These are phyloP conservation scores for Scalopus aquaticus DNA, from an alignment of 2,113 vertebrate genomes.

Conservation along the genomic window DNA sequence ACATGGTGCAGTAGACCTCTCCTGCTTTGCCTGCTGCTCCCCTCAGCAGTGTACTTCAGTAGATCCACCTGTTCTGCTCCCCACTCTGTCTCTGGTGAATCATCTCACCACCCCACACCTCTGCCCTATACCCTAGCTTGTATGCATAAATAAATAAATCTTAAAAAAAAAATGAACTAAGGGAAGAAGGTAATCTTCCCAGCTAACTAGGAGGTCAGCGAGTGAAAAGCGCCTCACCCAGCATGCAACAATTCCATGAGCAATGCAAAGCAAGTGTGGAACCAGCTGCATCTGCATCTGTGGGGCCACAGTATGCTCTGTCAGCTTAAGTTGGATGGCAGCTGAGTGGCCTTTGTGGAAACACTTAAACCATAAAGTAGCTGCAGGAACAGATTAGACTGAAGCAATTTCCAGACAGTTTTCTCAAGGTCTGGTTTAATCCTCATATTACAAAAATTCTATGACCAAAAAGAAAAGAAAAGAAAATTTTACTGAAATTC, in stretches of 20 bases:
- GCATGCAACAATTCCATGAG: background rate
- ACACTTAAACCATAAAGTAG: background rate
- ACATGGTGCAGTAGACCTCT: no score
- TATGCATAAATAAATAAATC: no score
- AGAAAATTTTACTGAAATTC: background rate
- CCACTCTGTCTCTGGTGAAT: no score
- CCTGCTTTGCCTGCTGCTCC: no score
- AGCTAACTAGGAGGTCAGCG: background rate
- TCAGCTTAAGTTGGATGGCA: background rate
- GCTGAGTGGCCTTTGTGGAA: background rate
- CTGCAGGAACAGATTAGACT: background rate
- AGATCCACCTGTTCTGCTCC: no score
- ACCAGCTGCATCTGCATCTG: background rate
- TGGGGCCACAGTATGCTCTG: background rate
- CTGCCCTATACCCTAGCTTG: no score
- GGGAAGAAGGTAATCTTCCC: background rate
- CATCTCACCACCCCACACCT: no score
- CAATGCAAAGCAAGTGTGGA: accelerated
- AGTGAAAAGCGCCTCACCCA: background rate
- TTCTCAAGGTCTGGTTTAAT: background rate
- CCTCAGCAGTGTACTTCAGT: no score
- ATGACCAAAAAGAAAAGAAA: background rate
- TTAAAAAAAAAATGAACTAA: no score
- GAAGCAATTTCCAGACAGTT: background rate
- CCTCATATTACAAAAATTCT: background rate